These are phyloP conservation scores for Coelinius sp. DNA, from an alignment of 2,888 invertebrate genomes.

Conservation along the genomic window DNA sequence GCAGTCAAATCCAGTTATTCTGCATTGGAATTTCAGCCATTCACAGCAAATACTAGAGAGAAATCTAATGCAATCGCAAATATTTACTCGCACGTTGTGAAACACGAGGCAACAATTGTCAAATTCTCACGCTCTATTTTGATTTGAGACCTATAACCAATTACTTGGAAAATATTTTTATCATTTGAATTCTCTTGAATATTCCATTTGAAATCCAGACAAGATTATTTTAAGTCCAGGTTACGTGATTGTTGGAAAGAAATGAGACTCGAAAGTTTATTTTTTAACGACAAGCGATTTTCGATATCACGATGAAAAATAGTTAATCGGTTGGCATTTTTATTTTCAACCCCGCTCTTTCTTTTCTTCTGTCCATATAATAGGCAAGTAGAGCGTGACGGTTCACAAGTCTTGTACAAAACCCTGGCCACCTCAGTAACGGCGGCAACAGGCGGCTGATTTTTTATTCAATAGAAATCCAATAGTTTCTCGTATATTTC, in stretches of 20 bases:
- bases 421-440: neutral
- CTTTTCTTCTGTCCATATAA: constrained; percentile 3
- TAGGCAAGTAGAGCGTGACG: constrained; percentile 20
- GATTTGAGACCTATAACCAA: too few relatives aligned
- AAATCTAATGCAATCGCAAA: neutral
- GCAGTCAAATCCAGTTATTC: neutral
- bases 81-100: neutral
- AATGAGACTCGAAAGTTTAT: neutral
- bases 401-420: neutral
- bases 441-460: constrained; percentile 27
- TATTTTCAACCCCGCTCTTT: neutral
- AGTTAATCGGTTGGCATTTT: neutral
- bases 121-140: too few relatives aligned
- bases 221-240: neutral
- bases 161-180: too few relatives aligned
- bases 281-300: constrained; percentile 4
- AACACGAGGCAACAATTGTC: neutral
- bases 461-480: constrained; percentile 24
- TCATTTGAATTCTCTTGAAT: too few relatives aligned
- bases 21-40: neutral
- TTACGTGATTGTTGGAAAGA: neutral
- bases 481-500: neutral
- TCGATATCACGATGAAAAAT: constrained; percentile 2
- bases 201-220: too few relatives aligned
- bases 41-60: neutral